Conservation (phyloP, 2,113 vertebrate genomes). For the Poecilia latipinna region DNA sequence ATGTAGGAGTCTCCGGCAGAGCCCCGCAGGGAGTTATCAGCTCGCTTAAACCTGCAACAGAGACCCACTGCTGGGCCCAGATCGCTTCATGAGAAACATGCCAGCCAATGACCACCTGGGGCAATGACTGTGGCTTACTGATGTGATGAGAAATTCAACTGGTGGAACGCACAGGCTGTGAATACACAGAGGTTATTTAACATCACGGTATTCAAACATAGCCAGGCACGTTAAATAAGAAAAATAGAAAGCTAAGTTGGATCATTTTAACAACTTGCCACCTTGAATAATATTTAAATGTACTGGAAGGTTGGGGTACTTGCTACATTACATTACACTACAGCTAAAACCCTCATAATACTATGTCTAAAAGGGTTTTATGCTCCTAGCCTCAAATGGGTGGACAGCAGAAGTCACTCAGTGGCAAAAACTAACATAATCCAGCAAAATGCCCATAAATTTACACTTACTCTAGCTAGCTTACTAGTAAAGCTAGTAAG, state of each 20-base stretch:
- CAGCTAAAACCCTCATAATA: no score
- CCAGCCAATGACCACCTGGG: conserved; percentile 28
- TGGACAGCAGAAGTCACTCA: no score
- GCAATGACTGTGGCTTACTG: conserved; percentile 8
- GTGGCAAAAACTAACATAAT: no score
- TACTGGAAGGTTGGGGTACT: no score
- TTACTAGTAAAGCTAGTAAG: no score
- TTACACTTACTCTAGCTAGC: no score
- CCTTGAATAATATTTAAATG: no score
- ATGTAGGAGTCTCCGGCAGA: conserved; percentile 41
- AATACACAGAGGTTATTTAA: background rate
- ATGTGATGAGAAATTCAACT: conserved; percentile 27
- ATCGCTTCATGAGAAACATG: conserved; percentile 13
- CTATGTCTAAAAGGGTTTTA: no score
- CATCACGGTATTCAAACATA: background rate
- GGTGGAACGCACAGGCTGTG: conserved; percentile 18
- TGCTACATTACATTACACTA: no score
- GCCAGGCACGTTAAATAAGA: background rate
- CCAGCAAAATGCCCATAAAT: no score
- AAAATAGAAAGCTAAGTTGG: background rate
- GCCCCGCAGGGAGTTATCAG: conserved; percentile 46
- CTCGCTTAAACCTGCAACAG: conserved; percentile 24
- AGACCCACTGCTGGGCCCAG: conserved; percentile 50
- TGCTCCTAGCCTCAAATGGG: no score
- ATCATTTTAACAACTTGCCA: background rate